phyloP scores from a whole-genome alignment of 2,113 vertebrate genomes.

The Rhinogobius similis region DNA sequence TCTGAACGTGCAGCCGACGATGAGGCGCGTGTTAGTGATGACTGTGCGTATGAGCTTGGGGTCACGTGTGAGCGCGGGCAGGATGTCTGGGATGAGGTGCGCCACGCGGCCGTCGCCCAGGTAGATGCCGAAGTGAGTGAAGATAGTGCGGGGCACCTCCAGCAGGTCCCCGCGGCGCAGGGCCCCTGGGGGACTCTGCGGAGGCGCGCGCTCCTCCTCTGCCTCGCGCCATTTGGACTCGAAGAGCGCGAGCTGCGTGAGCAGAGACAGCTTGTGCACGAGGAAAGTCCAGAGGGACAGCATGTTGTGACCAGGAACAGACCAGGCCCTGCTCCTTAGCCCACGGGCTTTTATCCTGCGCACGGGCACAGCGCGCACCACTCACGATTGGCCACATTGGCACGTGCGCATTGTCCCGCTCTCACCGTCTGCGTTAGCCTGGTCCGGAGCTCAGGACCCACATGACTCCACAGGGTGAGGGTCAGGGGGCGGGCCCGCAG shows the following conservation, averaged over 20 bases:
- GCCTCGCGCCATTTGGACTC: slow-evolving; percentile 45
- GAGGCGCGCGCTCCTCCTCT: slow-evolving; percentile 13
- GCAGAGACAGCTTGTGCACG: slow-evolving; percentile 83
- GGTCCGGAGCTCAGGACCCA: not conserved
- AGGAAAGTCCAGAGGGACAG: slow-evolving; percentile 81
- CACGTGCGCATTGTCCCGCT: slow-evolving; percentile 35
- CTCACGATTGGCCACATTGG: slow-evolving; percentile 48
- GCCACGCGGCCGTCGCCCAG: slow-evolving; percentile 89
- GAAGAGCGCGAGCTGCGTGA: slow-evolving; percentile 78
- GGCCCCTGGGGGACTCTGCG: slow-evolving; percentile 48
- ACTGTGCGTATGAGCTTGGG: slow-evolving; percentile 74
- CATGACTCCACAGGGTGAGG: not conserved
- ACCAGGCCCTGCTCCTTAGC: not conserved
- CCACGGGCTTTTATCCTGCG: not conserved
- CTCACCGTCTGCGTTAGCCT: not conserved
- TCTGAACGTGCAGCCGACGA: slow-evolving; percentile 84
- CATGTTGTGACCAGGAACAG: slow-evolving; percentile 50
- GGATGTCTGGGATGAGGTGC: slow-evolving; percentile 94
- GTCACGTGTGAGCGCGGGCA: slow-evolving; percentile 81
- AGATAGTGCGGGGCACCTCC: slow-evolving; percentile 88
- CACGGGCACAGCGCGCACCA: not conserved
- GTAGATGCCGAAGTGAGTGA: slow-evolving; percentile 93
- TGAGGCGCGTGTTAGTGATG: slow-evolving; percentile 89
- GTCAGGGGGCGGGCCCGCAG: not conserved
- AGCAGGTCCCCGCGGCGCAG: slow-evolving; percentile 87